phyloP scores from a whole-genome alignment of 1,140 invertebrate genomes.

The Drosophila paulistorum region DNA sequence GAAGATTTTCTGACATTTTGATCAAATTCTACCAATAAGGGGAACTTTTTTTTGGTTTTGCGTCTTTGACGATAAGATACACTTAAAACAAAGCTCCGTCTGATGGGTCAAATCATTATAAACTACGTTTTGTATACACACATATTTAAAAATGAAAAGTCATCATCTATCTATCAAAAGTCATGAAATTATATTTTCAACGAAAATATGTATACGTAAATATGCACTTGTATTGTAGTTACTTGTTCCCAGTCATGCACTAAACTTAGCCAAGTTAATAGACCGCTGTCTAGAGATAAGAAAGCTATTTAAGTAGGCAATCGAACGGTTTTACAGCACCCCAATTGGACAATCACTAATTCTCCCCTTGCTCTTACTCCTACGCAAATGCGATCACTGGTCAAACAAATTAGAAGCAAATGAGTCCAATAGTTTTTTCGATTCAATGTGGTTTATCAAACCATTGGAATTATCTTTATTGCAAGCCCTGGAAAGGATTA shows the following conservation, averaged over 20 bases:
- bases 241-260: not conserved
- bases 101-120: not conserved
- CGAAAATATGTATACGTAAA: not conserved
- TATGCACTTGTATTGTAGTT: not conserved
- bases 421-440: conserved; percentile 9
- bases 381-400: not conserved
- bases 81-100: not conserved
- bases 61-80: not conserved
- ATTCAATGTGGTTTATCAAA: conserved; percentile 28
- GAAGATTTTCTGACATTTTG: too few species aligned
- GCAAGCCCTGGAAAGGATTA: conserved; percentile 39
- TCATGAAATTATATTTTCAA: too few species aligned
- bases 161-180: too few species aligned
- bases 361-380: not conserved
- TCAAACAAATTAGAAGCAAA: not conserved
- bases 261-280: not conserved
- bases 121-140: not conserved
- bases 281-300: conserved; percentile 6
- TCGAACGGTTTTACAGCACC: not conserved
- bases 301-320: conserved; percentile 1
- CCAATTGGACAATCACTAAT: not conserved
- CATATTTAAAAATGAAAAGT: not conserved
- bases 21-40: too few species aligned
- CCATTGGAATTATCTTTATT: conserved; percentile 54
- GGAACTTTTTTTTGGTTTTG: not conserved